Evolutionary conservation across 2,113 vertebrate species (phyloP).

Genomic region (Acanthisitta chloris): DNA sequence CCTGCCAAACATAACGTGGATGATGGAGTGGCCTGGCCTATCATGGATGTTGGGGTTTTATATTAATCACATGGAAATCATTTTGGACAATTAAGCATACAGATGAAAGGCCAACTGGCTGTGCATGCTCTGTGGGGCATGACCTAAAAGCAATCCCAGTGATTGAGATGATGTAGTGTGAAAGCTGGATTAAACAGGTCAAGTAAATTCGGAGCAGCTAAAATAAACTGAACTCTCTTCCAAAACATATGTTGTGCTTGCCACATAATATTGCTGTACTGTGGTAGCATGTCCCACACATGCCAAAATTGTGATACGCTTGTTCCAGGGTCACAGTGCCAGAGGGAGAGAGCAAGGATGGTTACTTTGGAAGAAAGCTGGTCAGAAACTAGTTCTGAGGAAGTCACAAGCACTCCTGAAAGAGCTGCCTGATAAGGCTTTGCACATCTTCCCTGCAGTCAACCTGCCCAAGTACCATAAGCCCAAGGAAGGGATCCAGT

Average conservation of each 20-base stretch:
- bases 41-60: background rate
- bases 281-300: constrained; percentile 13
- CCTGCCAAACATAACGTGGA: background rate
- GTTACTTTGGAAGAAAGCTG: background rate
- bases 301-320: constrained; percentile 27
- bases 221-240: constrained; percentile 41
- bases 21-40: background rate
- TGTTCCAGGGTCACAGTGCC: constrained; percentile 26
- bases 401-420: background rate
- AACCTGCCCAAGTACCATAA: background rate
- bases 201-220: constrained; percentile 59
- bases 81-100: background rate
- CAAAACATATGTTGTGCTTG: constrained; percentile 49
- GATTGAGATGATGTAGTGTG: constrained; percentile 45
- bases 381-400: background rate
- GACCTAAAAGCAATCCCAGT: constrained; percentile 20
- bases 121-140: background rate
- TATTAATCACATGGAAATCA: constrained; percentile 11
- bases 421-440: background rate
- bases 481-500: background rate
- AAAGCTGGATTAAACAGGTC: constrained; percentile 59
- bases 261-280: constrained; percentile 24
- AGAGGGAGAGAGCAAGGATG: background rate
- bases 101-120: constrained; percentile 20
- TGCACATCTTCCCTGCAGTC: background rate